Base-by-base conservation (phyloP, 2,888 invertebrate genomes). In the Patella caerulea region DNA sequence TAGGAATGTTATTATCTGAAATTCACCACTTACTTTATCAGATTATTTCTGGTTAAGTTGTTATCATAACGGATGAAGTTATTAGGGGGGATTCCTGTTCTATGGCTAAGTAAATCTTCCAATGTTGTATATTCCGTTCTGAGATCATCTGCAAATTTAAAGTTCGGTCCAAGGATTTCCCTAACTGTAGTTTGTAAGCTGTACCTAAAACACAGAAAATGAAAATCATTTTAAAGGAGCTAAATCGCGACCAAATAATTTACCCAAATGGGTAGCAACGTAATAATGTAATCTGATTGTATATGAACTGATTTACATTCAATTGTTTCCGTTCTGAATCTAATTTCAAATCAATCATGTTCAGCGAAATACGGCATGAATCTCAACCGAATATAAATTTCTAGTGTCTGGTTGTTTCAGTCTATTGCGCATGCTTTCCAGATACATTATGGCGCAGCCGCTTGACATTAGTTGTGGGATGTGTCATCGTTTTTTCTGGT, bases 51-150 rank as follows among this genome's bases (percentile, higher is more conserved):
- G 4, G 86, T 86, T 4, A 88, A 76, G 9, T 73, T 83, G 54
- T 78, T 78, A 72, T 88, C 84, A 29, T 86, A 78, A 4, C 88
- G 83, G 45, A 88, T 78, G 9, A 77, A 71, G 82, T 87, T 89
- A 84, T 88, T 83, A 17, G 78, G 76, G 53, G 88, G 87, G 14
- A 90, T 72, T 0, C 89, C 91, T 17, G 87, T 83, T 3, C 87
- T 81, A 79, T 91, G 91, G 4, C 88, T 81, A 73, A 90, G 79
- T 4, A 91, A 76, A 75, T 91, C 91, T 65, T 86, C 83, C 4
- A 90, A 72, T 2, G 90, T 90, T 14, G 87, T 83, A 72, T 87
- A 84, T 14, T 79, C 73, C 9, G 89, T 88, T 7, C 86, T 77
- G 24, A 86, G 79, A 1, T 80, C 75, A 69, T 86, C 88, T 12